Conservation (phyloP, 2,888 invertebrate species). For the Agonopterix arenella region DNA sequence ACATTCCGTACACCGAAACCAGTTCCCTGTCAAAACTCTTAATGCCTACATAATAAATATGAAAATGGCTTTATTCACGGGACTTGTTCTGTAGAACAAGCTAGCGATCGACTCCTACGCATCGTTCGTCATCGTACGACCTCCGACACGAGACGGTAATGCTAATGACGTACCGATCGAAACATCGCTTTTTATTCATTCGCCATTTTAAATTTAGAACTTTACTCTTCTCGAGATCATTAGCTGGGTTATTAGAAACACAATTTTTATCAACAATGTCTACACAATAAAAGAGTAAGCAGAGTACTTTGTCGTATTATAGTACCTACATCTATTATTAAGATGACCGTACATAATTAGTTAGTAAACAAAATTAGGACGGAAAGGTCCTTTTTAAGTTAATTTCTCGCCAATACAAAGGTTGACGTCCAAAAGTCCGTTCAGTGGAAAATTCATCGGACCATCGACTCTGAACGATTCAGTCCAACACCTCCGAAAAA, state of each 20-base stretch:
- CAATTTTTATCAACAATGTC: background rate
- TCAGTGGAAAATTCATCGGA: constrained; percentile 74
- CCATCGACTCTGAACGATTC: constrained; percentile 67
- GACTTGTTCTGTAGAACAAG: constrained; percentile 33
- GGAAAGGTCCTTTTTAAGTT: constrained; percentile 61
- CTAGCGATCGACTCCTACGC: constrained; percentile 59
- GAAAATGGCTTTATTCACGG: too few species aligned
- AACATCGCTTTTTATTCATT: constrained; percentile 32
- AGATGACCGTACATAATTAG: constrained; percentile 42
- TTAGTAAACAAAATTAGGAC: constrained; percentile 55
- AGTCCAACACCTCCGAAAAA: constrained; percentile 73
- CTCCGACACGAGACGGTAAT: constrained; percentile 46
- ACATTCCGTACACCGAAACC: too few species aligned
- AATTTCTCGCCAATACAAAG: constrained; percentile 69
- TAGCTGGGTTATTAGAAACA: background rate
- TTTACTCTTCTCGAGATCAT: background rate
- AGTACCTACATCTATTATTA: constrained; percentile 18
- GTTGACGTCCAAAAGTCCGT: constrained; percentile 62
- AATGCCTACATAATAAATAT: too few species aligned
- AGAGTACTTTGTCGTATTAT: background rate
- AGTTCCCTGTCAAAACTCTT: too few species aligned
- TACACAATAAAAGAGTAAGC: background rate
- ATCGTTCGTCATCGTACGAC: constrained; percentile 67
- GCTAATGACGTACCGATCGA: constrained; percentile 44
- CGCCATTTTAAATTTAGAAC: constrained; percentile 13